phyloP scores from a whole-genome alignment of 2,888 invertebrate species.

The Harmothoe impar region DNA sequence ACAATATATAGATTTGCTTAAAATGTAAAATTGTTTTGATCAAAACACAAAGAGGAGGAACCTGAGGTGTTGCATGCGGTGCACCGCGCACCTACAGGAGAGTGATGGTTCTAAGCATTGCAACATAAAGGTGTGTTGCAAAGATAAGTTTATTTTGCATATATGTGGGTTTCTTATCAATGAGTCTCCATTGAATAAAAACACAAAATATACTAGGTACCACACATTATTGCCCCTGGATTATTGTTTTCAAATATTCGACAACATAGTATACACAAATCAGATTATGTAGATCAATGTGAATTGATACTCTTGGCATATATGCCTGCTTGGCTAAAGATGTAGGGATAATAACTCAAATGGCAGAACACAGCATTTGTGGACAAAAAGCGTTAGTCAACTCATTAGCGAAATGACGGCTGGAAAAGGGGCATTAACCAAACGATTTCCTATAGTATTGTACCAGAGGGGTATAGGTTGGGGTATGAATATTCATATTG shows the following conservation, averaged over 20 bases:
- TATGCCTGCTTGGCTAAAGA: too few relatives aligned
- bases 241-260: too few relatives aligned
- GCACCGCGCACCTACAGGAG: neutral
- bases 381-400: neutral
- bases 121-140: neutral
- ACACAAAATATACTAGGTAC: too few relatives aligned
- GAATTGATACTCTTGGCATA: too few relatives aligned
- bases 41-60: neutral
- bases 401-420: neutral
- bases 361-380: neutral
- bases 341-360: neutral
- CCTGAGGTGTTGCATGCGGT: neutral
- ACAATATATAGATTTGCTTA: neutral
- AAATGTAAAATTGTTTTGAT: neutral
- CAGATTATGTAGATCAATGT: too few relatives aligned
- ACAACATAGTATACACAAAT: too few relatives aligned
- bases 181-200: too few relatives aligned
- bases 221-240: too few relatives aligned
- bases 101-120: neutral
- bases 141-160: too few relatives aligned
- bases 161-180: too few relatives aligned
- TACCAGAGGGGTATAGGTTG: neutral
- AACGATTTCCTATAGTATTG: slow-evolving; percentile 32
- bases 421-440: neutral
- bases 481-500: neutral